Evolutionary conservation across 2,797 vertebrate genomes (phyloP).

Genomic region (Pangasius macronema): DNA sequence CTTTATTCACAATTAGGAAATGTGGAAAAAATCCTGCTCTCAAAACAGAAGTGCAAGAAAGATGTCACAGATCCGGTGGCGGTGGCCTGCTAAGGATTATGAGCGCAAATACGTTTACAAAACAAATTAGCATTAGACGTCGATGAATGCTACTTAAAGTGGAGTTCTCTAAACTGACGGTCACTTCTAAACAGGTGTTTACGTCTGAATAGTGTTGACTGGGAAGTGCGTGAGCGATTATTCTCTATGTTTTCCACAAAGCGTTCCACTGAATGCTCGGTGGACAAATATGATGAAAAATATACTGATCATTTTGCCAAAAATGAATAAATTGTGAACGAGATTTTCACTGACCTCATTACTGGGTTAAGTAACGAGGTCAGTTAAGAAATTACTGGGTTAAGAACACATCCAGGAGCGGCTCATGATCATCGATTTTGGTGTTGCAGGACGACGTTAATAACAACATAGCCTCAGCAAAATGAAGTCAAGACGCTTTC

Average conservation of each 20-base stretch:
- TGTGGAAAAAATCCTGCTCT: not conserved
- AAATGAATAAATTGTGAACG: not conserved
- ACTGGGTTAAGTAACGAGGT: no score
- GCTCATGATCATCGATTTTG: no score
- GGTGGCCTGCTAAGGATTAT: constrained; percentile 42
- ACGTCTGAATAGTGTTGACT: no score
- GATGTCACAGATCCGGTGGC: not conserved
- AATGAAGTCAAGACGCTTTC: not conserved
- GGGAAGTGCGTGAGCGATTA: not conserved
- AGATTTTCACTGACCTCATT: no score
- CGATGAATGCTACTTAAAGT: no score
- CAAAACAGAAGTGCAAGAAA: not conserved
- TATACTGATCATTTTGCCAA: not conserved
- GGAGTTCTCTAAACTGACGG: no score
- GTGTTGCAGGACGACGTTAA: no score
- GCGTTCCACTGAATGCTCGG: not conserved
- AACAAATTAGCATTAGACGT: constrained; percentile 50
- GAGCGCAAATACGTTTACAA: constrained; percentile 48
- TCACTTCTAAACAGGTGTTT: no score
- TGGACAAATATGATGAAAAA: not conserved
- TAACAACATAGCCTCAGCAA: not conserved
- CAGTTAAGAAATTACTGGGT: no score
- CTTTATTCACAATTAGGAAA: constrained; percentile 25
- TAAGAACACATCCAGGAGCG: no score
- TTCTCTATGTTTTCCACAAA: not conserved